Evolutionary conservation across 2,113 vertebrate genomes (phyloP), one percentile per base, ranked within the genome.

Genomic region (Seriola dumerili): DNA sequence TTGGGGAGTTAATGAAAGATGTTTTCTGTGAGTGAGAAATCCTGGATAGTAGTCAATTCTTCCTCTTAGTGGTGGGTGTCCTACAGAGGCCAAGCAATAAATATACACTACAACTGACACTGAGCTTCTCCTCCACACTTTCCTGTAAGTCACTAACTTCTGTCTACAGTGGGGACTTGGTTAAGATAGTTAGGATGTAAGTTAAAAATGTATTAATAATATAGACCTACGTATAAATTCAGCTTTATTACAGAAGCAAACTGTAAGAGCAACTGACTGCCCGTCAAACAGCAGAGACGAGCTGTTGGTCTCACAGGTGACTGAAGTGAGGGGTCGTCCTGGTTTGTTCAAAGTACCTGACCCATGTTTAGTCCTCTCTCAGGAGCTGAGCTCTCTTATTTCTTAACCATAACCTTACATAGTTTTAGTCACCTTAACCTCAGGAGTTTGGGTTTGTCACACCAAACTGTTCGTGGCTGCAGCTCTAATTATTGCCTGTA

Each of bases 41-140:
- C 86, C 84, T 88, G 88, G 85, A 84, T 92, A 94, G 94, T 95
- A 93, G 94, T 95, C 91, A 93, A 84, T 84, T 86, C 75, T 78
- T 86, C 69, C 73, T 85, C 72, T 83, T 86, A 93, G 90, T 94
- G 88, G 86, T 92, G 74, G 70, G 83, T 80, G 82, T 94, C 90
- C 90, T 92, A 77, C 82, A 87, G 76, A 62, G 83, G 75, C 57
- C 76, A 79, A 84, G 83, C 85, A 94, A 94, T 93, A 94, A 94
- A 94, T 92, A 93, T 84, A 90, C 85, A 88, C 83, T 78, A 72
- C 44, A 76, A 72, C 36, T 85, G 76, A 87, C 76, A 72, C 40
- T 42, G 8, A 80, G 63, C 82, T 74, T 72, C 76, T 85, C 78
- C 69, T 66, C 62, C 48, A 75, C 85, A 83, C 80, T 73, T 88